Base-by-base conservation (phyloP, 2,888 invertebrate species). In the Chironomus riparius region DNA sequence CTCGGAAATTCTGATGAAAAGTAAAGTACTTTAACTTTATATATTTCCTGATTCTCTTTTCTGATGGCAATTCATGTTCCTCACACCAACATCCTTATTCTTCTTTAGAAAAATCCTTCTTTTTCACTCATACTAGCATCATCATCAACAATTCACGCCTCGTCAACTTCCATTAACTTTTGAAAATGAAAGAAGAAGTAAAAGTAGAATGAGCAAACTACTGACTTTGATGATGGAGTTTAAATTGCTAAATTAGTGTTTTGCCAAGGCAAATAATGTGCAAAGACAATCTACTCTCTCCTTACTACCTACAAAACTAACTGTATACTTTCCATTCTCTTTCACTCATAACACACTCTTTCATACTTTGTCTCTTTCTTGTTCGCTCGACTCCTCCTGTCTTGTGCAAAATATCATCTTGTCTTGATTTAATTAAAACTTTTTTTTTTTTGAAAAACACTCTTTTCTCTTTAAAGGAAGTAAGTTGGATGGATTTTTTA, bases 351-450 rank as follows among this genome's bases (percentile, higher is more conserved):
- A 6, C 12, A 18, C 18, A 7, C 12, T 47, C 24, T n/a, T 47
- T 15, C 12, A 38, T 47, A 47, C 69, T 69, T 47, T 68, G 68
- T 21, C 69, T 47, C 18, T 47, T 22, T 38, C 38, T 38, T 38
- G 10, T 10, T 10, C 56, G 3, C 56, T 56, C 56, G 15, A 56
- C 15, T 15, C 18, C 47, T 50, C 70, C 21, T 50, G 50, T 47
- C 50, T 38, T 70, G 56, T 56, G 56, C 38, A 62, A 72, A 72
- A 72, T 72, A 72, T 72, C 72, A 72, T 72, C 72, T 72, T 72
- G 72, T 62, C 72, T 72, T 72, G 72, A 72, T 72, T 72, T 62
- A 72, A 72, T 72, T 72, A 72, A 72, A 72, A 72, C 72, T 72
- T 72, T 38, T 38, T n/a, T 4, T 28, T 28, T 38, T 38, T 38